Evolutionary conservation across 2,797 vertebrate genomes (phyloP).

Genomic region (Hemitrygon akajei): DNA sequence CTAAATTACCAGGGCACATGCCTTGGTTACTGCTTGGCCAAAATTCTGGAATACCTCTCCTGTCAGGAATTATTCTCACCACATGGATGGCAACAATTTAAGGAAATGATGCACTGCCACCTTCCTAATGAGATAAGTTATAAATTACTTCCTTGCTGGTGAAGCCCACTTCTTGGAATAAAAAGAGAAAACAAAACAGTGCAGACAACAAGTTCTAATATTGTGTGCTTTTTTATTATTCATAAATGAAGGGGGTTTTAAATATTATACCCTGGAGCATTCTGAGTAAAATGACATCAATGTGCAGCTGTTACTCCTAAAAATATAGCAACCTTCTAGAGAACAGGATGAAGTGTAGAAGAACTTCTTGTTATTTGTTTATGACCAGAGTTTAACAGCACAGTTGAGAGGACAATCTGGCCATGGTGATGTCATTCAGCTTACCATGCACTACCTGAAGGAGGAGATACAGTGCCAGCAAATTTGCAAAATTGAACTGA

Average conservation of each 20-base stretch:
- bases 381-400: background rate
- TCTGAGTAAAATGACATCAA: constrained; percentile 8
- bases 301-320: constrained; percentile 17
- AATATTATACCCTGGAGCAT: background rate
- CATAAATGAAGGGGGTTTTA: background rate
- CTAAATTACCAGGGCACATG: too few relatives aligned
- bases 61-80: background rate
- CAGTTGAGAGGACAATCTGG: constrained; percentile 4
- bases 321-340: background rate
- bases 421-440: background rate
- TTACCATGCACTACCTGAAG: background rate
- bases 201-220: background rate
- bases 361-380: background rate
- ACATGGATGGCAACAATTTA: background rate
- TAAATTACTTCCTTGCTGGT: background rate
- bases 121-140: background rate
- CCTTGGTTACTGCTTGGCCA: background rate
- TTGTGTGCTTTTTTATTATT: background rate
- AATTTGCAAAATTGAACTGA: background rate
- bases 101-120: background rate
- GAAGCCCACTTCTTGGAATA: background rate
- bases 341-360: background rate
- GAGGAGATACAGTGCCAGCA: background rate
- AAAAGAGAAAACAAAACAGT: background rate
- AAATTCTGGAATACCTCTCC: background rate